A percentile compares a stretch with the other conserved stretches of the same genome.
Conservation (phyloP, 1,140 invertebrate genomes). For the Zaprionus vittiger region DNA sequence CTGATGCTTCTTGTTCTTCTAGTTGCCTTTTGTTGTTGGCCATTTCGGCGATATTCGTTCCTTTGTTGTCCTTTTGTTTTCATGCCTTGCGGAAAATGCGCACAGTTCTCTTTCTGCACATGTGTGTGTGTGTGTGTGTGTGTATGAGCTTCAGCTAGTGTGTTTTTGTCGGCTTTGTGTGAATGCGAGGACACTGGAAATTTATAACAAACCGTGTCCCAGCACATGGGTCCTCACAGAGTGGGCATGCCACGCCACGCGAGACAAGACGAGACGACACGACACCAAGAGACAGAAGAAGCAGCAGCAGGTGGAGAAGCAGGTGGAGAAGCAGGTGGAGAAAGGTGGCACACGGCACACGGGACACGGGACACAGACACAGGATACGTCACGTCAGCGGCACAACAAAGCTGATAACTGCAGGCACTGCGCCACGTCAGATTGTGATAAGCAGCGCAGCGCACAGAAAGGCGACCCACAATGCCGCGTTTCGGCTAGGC, state of each 20-base stretch:
- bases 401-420: conserved; percentile 78
- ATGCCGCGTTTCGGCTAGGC: conserved; percentile 17
- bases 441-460: conserved; percentile 42
- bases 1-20: conserved; percentile 2
- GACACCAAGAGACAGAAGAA: background rate
- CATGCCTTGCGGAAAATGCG: background rate
- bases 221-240: conserved; percentile 30
- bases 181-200: conserved; percentile 46
- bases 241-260: conserved; percentile 38
- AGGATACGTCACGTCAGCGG: conserved; percentile 79
- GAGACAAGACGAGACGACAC: background rate
- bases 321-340: conserved; percentile 7
- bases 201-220: conserved; percentile 45
- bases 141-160: conserved; percentile 18
- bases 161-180: conserved; percentile 42
- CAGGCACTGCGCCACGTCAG: conserved; percentile 66
- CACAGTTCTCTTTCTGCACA: conserved; percentile 7
- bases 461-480: conserved; percentile 10
- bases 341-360: background rate
- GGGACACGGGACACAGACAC: conserved; percentile 16
- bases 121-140: conserved; percentile 2
- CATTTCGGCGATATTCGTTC: conserved; percentile 58
- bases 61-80: conserved; percentile 59
- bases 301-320: conserved; percentile 12
- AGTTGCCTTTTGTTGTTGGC: conserved; percentile 34